phyloP scores from a whole-genome alignment of 2,888 invertebrate species.

The Lumbricus terrestris region DNA sequence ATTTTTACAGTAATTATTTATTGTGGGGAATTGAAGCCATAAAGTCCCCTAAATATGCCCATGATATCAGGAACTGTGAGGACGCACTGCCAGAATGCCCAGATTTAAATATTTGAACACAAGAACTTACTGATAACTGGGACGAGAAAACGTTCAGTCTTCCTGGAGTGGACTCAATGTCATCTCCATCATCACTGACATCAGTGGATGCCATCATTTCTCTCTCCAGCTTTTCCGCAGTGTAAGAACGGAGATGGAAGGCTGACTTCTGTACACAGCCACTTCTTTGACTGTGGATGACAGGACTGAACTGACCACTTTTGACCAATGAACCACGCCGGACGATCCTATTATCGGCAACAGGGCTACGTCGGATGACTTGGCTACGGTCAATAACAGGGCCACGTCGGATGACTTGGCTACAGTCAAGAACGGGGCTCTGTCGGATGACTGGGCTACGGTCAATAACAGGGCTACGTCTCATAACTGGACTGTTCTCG shows the following conservation, averaged over 20 bases:
- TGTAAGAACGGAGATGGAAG: background rate
- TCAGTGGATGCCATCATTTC: background rate
- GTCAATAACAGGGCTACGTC: no score
- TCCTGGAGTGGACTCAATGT: background rate
- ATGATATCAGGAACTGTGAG: no score
- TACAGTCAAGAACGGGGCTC: background rate
- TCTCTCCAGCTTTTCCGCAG: no score
- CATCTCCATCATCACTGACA: background rate
- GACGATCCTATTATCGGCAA: background rate
- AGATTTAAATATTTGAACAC: background rate
- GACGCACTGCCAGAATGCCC: no score
- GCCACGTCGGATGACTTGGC: background rate
- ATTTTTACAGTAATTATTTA: no score
- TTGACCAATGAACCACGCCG: background rate
- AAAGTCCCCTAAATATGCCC: no score
- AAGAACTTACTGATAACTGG: background rate
- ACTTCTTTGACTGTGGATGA: constrained; percentile 4
- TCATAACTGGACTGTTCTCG: no score
- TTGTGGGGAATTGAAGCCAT: no score
- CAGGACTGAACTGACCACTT: background rate
- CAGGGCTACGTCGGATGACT: background rate
- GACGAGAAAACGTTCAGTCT: background rate
- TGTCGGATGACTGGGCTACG: background rate
- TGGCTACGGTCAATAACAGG: background rate
- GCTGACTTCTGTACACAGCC: background rate